phyloP scores from a whole-genome alignment of 1,140 invertebrate species.

The Drosophila equinoxialis region DNA sequence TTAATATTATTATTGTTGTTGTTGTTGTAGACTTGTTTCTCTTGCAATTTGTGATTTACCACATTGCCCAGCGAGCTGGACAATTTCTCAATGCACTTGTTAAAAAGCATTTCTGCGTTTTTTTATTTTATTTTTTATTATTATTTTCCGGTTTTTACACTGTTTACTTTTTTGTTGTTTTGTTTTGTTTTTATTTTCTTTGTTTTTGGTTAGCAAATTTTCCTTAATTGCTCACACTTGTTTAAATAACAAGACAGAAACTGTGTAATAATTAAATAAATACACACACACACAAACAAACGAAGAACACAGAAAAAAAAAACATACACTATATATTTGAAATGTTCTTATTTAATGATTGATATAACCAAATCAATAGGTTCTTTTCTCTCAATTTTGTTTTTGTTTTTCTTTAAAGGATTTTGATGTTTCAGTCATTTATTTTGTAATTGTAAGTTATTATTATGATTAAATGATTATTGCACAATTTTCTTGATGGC shows the following conservation, averaged over 20 bases:
- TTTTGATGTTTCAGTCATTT: slow-evolving; percentile 17
- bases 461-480: slow-evolving; percentile 35
- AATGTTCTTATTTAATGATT: neutral
- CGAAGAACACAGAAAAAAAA: slow-evolving; percentile 3
- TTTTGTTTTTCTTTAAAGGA: slow-evolving; percentile 5
- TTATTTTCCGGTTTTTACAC: slow-evolving; percentile 27
- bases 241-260: slow-evolving; percentile 16
- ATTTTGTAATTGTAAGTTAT: slow-evolving; percentile 25
- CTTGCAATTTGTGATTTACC: slow-evolving; percentile 70
- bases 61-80: slow-evolving; percentile 73
- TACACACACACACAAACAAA: neutral
- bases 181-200: slow-evolving; percentile 30
- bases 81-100: slow-evolving; percentile 76
- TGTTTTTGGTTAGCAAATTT: slow-evolving; percentile 21
- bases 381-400: slow-evolving; percentile 4
- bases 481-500: slow-evolving; percentile 71
- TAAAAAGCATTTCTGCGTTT: slow-evolving; percentile 75
- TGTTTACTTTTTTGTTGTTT: slow-evolving; percentile 33
- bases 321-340: neutral
- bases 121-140: slow-evolving; percentile 18
- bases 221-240: slow-evolving; percentile 13
- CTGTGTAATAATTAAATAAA: slow-evolving; percentile 5
- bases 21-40: slow-evolving; percentile 64
- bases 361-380: neutral
- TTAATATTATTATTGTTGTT: slow-evolving; percentile 40